These are phyloP conservation scores for Prenolepis imparis DNA, from an alignment of 2,888 invertebrate genomes.

Conservation along the genomic window DNA sequence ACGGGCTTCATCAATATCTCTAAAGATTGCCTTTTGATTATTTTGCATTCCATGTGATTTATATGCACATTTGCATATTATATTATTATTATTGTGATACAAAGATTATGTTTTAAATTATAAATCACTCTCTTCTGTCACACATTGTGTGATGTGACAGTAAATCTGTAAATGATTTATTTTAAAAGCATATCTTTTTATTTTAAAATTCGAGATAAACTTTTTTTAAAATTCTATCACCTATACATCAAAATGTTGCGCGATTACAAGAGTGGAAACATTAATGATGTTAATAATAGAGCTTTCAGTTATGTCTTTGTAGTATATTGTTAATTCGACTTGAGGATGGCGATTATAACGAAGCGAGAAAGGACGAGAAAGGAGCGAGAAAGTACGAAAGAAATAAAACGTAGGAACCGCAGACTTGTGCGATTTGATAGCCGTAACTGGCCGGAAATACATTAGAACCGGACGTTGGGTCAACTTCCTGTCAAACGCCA, in stretches of 20 bases:
- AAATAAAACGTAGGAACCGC: constrained; percentile 74
- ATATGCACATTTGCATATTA: constrained; percentile 16
- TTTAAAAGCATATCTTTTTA: background rate
- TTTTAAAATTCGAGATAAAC: background rate
- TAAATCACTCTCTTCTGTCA: background rate
- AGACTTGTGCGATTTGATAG: constrained; percentile 81
- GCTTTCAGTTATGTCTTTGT: constrained; percentile 36
- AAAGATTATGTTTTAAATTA: background rate
- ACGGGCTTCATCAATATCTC: constrained; percentile 19
- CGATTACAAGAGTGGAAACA: constrained; percentile 38
- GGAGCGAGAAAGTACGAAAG: constrained; percentile 40
- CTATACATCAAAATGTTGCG: background rate
- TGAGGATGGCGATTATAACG: constrained; percentile 37
- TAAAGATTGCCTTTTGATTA: constrained; percentile 48
- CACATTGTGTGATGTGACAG: background rate
- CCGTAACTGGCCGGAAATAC: constrained; percentile 82
- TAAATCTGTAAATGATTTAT: background rate
- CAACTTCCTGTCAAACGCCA: constrained; percentile 73
- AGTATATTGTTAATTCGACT: constrained; percentile 31
- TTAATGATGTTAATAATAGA: constrained; percentile 57
- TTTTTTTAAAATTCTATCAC: too few relatives aligned
- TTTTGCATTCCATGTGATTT: constrained; percentile 17
- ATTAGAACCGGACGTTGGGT: constrained; percentile 83
- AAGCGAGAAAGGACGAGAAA: constrained; percentile 32
- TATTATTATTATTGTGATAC: background rate